phyloP scores from a whole-genome alignment of 1,140 invertebrate species.

The Carposina sasakii region DNA sequence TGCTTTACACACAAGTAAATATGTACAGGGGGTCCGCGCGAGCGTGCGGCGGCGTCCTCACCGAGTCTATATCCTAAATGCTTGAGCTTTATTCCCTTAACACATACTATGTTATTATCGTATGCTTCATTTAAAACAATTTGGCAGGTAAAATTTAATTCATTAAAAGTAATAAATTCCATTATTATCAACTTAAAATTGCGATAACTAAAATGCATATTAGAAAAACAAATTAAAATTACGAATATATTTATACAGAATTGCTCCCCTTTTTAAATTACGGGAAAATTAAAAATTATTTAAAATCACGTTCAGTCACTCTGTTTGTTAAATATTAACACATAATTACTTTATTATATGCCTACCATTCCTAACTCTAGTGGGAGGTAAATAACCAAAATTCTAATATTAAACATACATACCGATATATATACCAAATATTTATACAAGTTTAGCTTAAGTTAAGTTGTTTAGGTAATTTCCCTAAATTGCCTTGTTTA shows the following conservation, averaged over 20 bases:
- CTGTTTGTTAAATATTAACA: slow-evolving; percentile 69
- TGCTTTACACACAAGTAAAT: slow-evolving; percentile 66
- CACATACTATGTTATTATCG: slow-evolving; percentile 50
- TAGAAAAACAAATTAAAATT: slow-evolving; percentile 65
- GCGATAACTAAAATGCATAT: slow-evolving; percentile 67
- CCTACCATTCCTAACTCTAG: slow-evolving; percentile 68
- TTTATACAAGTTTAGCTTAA: slow-evolving; percentile 72
- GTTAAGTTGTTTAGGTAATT: slow-evolving; percentile 68
- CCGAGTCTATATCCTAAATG: slow-evolving; percentile 56
- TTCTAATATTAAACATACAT: slow-evolving; percentile 72
- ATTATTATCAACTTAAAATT: slow-evolving; percentile 59
- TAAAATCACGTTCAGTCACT: slow-evolving; percentile 68
- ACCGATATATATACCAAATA: slow-evolving; percentile 70
- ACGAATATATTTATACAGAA: slow-evolving; percentile 68
- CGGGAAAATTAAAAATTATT: slow-evolving; percentile 58
- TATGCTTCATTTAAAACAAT: slow-evolving; percentile 64
- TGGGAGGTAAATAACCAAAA: slow-evolving; percentile 70
- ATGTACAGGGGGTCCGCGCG: slow-evolving; percentile 56
- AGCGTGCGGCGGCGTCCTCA: slow-evolving; percentile 33
- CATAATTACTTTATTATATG: slow-evolving; percentile 67
- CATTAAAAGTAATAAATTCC: slow-evolving; percentile 59
- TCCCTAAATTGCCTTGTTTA: slow-evolving; percentile 63
- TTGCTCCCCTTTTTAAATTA: slow-evolving; percentile 56
- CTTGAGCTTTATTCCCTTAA: slow-evolving; percentile 65
- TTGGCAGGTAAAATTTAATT: slow-evolving; percentile 67